Evolutionary conservation across 2,888 invertebrate genomes (phyloP).

Genomic region (Patella caerulea): DNA sequence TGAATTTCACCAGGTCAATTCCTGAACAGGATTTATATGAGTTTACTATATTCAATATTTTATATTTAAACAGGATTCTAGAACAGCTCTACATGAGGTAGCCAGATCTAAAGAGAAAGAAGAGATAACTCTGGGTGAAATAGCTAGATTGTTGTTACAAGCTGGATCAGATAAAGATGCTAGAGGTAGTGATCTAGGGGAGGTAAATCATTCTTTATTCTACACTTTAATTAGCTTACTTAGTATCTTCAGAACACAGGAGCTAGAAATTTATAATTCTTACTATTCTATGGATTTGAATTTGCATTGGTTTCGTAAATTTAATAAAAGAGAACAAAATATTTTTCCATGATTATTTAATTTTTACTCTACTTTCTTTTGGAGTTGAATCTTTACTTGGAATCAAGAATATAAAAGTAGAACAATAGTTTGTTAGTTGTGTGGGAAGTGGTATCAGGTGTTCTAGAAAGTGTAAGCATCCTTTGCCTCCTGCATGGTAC

Average conservation of each 20-base stretch:
- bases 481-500: too few relatives aligned
- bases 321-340: too few relatives aligned
- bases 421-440: too few relatives aligned
- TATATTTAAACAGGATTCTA: slow-evolving; percentile 56
- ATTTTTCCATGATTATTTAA: not conserved
- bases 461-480: too few relatives aligned
- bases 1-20: not conserved
- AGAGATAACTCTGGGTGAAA: slow-evolving; percentile 54
- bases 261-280: too few relatives aligned
- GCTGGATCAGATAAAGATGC: slow-evolving; percentile 65
- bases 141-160: slow-evolving; percentile 53
- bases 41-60: not conserved
- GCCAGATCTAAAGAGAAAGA: slow-evolving; percentile 65
- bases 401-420: not conserved
- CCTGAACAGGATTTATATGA: not conserved
- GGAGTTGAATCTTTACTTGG: not conserved
- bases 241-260: too few relatives aligned
- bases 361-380: not conserved
- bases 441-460: too few relatives aligned
- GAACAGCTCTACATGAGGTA: slow-evolving; percentile 69
- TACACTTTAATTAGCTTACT: too few relatives aligned
- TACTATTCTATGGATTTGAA: too few relatives aligned
- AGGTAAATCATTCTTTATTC: slow-evolving; percentile 44
- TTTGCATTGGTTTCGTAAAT: too few relatives aligned
- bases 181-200: slow-evolving; percentile 66